Evolutionary conservation across 2,113 vertebrate genomes (phyloP), one percentile per base, ranked within the genome.

Genomic region (Channa maculata): DNA sequence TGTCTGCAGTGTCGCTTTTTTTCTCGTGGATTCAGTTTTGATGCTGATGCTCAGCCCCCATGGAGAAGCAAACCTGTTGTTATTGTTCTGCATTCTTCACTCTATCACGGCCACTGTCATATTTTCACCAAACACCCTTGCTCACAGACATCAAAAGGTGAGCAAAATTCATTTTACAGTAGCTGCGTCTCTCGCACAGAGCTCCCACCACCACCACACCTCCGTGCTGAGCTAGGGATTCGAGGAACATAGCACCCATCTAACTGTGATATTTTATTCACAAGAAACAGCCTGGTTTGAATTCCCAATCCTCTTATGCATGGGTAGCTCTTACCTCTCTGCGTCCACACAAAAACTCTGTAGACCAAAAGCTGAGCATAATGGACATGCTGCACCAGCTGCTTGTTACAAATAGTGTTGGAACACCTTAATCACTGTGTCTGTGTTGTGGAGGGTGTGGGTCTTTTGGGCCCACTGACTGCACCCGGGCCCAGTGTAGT

Each of bases 181-280:
- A 33, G 63, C 39, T 64, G 38, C 38, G n/a, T 48, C 11, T 61
- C 63, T 52, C 48, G 11, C 44, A 44, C 62, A 50, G 14, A 36
- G 8, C 71, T 24, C 34, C 11, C 10, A 44, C 24, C 24, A 24
- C 24, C 24, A 24, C 24, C 24, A 24, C 24, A 24, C 24, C 24
- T 24, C 24, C 24, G 24, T 24, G 24, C 24, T 24, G 53, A 44
- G 13, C 14, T 24, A 34, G 57, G 72, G 55, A 5, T 71, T 64
- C 49, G 34, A 52, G 46, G 61, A 36, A 37, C 11, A 24, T 24
- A 12, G 46, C 33, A 54, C 45, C 66, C 80, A 67, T 78, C 61
- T 6, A 57, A 75, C 68, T 83, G 62, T 65, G 63, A 73, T 76
- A 41, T 83, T 83, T 83, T 77, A 77, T 84, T 82, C 77, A 75